A percentile compares a stretch with the other conserved stretches of the same genome.
Evolutionary conservation across 2,113 vertebrate genomes (phyloP).

Genomic region (Salminus brasiliensis): DNA sequence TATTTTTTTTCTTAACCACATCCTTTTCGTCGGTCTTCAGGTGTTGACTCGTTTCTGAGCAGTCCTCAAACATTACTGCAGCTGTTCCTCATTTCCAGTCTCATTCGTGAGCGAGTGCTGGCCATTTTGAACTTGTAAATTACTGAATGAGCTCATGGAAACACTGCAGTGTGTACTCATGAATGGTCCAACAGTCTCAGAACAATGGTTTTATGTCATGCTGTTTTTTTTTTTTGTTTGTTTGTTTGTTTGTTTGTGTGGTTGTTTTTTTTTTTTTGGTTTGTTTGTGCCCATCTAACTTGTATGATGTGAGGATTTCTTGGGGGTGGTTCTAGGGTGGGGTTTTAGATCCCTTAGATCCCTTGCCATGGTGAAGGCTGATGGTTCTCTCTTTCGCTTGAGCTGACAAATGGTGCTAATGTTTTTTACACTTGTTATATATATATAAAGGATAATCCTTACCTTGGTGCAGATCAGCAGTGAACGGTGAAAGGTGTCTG

Average conservation of each 20-base stretch:
- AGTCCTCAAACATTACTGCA: slow-evolving; percentile 4
- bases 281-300: too few relatives aligned
- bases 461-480: slow-evolving; percentile 33
- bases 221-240: neutral
- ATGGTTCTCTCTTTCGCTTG: slow-evolving; percentile 33
- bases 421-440: slow-evolving; percentile 44
- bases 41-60: neutral
- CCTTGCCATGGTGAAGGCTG: slow-evolving; percentile 39
- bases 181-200: slow-evolving; percentile 4
- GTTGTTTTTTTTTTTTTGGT: neutral
- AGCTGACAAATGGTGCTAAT: slow-evolving; percentile 74
- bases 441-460: slow-evolving; percentile 8
- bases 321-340: slow-evolving; percentile 16
- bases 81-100: slow-evolving; percentile 1
- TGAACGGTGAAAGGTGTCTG: slow-evolving; percentile 13
- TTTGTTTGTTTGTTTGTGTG: too few relatives aligned
- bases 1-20: slow-evolving; percentile 17
- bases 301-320: slow-evolving; percentile 31
- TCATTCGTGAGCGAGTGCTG: too few relatives aligned
- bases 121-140: too few relatives aligned
- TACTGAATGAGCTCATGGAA: slow-evolving; percentile 17
- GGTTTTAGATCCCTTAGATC: neutral
- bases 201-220: slow-evolving; percentile 41
- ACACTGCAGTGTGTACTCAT: neutral
- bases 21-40: neutral